Percentiles rank a stretch among this genome's conserved stretches.
Evolutionary conservation across 2,888 invertebrate species (phyloP).

Genomic region (Selenia dentaria): DNA sequence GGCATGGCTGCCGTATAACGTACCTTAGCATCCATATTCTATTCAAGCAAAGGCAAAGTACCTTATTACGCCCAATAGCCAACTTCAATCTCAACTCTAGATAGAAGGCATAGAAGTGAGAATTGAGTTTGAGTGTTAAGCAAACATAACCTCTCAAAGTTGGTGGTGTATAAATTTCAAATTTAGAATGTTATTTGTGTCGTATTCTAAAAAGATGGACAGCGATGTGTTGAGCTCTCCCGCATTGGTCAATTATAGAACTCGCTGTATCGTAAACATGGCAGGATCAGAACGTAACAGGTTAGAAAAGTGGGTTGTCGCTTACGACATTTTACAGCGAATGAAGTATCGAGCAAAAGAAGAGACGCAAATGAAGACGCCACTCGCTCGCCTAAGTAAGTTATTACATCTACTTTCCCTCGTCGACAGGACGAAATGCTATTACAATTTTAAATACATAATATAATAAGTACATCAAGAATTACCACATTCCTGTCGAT

Average conservation of each 20-base stretch:
- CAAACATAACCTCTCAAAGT: constrained; percentile 65
- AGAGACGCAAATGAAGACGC: constrained; percentile 51
- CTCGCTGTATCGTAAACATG: constrained; percentile 67
- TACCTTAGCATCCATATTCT: constrained; percentile 71
- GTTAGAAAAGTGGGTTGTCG: constrained; percentile 42
- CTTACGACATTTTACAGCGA: constrained; percentile 55
- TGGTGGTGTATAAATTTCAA: constrained; percentile 79
- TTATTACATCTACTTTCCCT: constrained; percentile 45
- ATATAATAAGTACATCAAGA: too few relatives aligned
- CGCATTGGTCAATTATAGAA: constrained; percentile 84
- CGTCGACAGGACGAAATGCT: background rate
- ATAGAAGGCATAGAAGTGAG: constrained; percentile 47
- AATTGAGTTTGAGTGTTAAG: constrained; percentile 41
- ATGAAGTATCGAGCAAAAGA: constrained; percentile 34
- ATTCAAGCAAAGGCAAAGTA: constrained; percentile 63
- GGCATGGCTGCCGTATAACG: constrained; percentile 80
- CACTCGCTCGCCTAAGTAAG: constrained; percentile 63
- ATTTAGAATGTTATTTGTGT: constrained; percentile 85
- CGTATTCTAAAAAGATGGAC: constrained; percentile 84
- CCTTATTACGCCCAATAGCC: constrained; percentile 24
- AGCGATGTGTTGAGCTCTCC: constrained; percentile 83
- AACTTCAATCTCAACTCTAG: constrained; percentile 24
- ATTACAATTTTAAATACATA: too few relatives aligned
- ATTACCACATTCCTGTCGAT: background rate
- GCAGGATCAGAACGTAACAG: constrained; percentile 60